These are phyloP conservation scores for Chaetoderma sp. DNA, from an alignment of 2,888 invertebrate species.

Conservation along the genomic window DNA sequence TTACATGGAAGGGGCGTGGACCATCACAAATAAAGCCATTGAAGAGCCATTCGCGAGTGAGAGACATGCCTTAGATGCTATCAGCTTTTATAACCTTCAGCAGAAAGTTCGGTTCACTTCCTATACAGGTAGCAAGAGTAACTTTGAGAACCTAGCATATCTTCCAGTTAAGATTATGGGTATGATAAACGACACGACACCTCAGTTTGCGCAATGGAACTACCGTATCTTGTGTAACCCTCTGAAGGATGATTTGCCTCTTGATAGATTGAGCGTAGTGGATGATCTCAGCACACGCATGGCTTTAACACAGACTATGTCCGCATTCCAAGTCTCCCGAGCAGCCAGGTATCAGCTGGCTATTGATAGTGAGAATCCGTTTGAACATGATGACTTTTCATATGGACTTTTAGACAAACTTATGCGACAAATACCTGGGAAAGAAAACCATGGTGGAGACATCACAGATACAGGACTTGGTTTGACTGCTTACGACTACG, in stretches of 20 bases:
- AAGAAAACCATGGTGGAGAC: slow-evolving; percentile 43
- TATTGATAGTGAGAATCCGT: too few species aligned
- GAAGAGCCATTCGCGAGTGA: slow-evolving; percentile 59
- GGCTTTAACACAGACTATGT: too few species aligned
- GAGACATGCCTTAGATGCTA: slow-evolving; percentile 53
- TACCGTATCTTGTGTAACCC: slow-evolving; percentile 51
- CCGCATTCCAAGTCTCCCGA: too few species aligned
- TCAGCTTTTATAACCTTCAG: slow-evolving; percentile 50
- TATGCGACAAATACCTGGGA: slow-evolving; percentile 50
- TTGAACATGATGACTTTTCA: too few species aligned
- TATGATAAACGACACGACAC: slow-evolving; percentile 36
- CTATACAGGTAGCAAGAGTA: slow-evolving; percentile 49
- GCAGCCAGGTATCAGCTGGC: too few species aligned
- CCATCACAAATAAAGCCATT: slow-evolving; percentile 39
- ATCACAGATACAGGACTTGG: slow-evolving; percentile 37
- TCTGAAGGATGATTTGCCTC: slow-evolving; percentile 35
- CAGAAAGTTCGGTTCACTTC: slow-evolving; percentile 52
- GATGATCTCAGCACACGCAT: slow-evolving; percentile 49
- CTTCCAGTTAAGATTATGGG: slow-evolving; percentile 51
- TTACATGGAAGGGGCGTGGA: slow-evolving; percentile 60
- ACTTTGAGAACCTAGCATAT: too few species aligned
- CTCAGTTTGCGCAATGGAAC: slow-evolving; percentile 44
- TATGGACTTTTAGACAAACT: slow-evolving; percentile 41
- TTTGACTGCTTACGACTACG: slow-evolving; percentile 11
- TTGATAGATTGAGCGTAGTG: slow-evolving; percentile 36